Evolutionary conservation across 2,113 vertebrate species (phyloP).

Genomic region (Ceyx margarethae): DNA sequence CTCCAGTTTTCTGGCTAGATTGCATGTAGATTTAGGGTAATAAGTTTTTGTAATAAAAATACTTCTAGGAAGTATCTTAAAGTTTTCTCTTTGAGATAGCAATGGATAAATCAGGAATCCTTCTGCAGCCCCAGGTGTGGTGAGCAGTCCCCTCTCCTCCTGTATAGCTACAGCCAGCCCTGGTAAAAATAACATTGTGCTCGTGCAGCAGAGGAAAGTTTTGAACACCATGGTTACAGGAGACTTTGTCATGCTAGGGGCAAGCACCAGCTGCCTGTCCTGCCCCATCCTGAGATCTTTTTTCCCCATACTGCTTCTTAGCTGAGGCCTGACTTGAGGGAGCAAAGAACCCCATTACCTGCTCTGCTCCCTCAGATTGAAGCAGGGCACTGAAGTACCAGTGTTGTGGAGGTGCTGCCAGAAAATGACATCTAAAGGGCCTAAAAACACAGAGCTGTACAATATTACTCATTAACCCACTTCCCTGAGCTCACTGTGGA

Average conservation of each 20-base stretch:
- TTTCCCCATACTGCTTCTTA: background rate
- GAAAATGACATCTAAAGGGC: background rate
- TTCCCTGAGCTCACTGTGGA: background rate
- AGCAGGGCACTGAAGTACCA: background rate
- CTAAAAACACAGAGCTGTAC: background rate
- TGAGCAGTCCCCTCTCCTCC: background rate
- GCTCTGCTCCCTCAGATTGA: fast-evolving
- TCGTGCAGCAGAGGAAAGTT: background rate
- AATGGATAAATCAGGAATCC: background rate
- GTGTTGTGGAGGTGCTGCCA: background rate
- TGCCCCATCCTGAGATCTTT: background rate
- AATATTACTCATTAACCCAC: background rate
- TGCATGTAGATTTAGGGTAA: background rate
- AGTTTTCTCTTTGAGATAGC: background rate
- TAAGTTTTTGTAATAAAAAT: background rate
- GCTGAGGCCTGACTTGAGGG: background rate
- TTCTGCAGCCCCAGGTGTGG: background rate
- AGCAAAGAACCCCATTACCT: background rate
- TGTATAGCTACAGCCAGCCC: background rate
- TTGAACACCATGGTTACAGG: background rate
- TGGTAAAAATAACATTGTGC: background rate
- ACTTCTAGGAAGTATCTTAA: background rate
- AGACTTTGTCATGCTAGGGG: background rate
- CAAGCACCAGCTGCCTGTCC: background rate
- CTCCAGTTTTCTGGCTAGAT: background rate